Base-by-base conservation (phyloP, 2,888 invertebrate genomes). In the Ochropleura leucogaster region DNA sequence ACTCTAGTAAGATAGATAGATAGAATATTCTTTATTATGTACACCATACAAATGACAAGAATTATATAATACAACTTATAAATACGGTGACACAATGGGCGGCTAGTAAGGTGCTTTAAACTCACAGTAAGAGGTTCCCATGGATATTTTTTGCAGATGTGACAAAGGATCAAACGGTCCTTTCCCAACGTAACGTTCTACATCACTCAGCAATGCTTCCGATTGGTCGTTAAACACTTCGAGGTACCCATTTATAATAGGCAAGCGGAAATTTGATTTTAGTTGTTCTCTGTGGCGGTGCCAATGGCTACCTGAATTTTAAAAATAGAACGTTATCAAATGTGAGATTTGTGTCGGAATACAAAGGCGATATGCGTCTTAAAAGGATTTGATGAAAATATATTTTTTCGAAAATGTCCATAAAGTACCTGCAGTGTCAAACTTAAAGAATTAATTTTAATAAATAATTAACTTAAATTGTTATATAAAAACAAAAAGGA, bases 161-260 rank as follows among this genome's bases (percentile, higher is more conserved):
- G 16, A 16, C 57, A 59, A 16, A 16, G 10, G 42, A 20, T 20
- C 4, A 60, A 67, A 67, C 4, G 20, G 16, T 59, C 42, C 60
- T 67, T 67, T 67, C 40, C 67, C 67, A 10, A n/a, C 42, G 20
- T 67, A 2, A n/a, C 20, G 20, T 42, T 67, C 67, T 60, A 67
- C 40, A 20, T 59, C 42, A 16, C 42, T 42, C 16, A 67, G 20
- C 16, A 67, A 60, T 42, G 20, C 20, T 10, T 20, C 60, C 42
- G 60, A 20, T 60, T 60, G 67, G 14, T 20, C 42, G 42, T 67
- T 67, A 42, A 67, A 67, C 10, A 59, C 67, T 67, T 67, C 67
- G 42, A 67, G 42, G n/a, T 20, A 67, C 0, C 60, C 42, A 5
- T 67, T 42, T 67, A 60, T 60, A 16, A 67, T 20, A 1, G 20